Conservation (phyloP, 2,888 invertebrate genomes). For the Scaptomyza tumidula region DNA sequence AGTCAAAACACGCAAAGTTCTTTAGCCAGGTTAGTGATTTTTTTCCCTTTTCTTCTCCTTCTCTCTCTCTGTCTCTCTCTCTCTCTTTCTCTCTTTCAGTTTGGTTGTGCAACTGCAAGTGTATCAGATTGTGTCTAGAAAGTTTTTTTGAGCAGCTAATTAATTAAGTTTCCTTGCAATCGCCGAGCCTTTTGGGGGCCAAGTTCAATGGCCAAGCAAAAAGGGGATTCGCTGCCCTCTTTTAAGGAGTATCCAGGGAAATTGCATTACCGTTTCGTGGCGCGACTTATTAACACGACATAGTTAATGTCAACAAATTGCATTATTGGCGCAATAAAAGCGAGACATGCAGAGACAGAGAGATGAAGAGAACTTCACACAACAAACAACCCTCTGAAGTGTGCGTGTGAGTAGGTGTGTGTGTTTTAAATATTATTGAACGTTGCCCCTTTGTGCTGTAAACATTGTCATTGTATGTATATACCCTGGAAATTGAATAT, state of each 20-base stretch:
- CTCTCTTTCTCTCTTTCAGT: not conserved
- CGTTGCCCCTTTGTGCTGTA: conserved; percentile 42
- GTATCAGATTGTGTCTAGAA: conserved; percentile 70
- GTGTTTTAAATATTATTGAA: conserved; percentile 60
- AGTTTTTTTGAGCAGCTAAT: conserved; percentile 72
- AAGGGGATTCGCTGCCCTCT: not conserved
- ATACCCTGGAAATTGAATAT: conserved; percentile 16
- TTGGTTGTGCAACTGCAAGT: conserved; percentile 35
- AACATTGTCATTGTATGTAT: conserved; percentile 53
- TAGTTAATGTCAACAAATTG: conserved; percentile 79
- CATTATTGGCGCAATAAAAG: conserved; percentile 72
- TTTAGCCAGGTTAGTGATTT: conserved; percentile 24
- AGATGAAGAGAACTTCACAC: not conserved
- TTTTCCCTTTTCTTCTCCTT: not conserved
- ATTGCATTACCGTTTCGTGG: conserved; percentile 60
- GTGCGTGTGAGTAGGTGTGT: conserved; percentile 34
- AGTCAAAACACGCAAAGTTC: conserved; percentile 58
- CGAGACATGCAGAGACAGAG: conserved; percentile 16
- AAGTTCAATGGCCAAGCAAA: conserved; percentile 36
- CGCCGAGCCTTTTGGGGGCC: not conserved
- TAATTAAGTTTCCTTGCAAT: conserved; percentile 68
- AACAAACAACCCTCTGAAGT: conserved; percentile 25
- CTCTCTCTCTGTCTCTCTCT: not conserved
- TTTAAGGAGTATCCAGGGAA: conserved; percentile 33
- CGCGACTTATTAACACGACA: conserved; percentile 71